Evolutionary conservation across 2,797 vertebrate species (phyloP).

Genomic region (Mallotus villosus): DNA sequence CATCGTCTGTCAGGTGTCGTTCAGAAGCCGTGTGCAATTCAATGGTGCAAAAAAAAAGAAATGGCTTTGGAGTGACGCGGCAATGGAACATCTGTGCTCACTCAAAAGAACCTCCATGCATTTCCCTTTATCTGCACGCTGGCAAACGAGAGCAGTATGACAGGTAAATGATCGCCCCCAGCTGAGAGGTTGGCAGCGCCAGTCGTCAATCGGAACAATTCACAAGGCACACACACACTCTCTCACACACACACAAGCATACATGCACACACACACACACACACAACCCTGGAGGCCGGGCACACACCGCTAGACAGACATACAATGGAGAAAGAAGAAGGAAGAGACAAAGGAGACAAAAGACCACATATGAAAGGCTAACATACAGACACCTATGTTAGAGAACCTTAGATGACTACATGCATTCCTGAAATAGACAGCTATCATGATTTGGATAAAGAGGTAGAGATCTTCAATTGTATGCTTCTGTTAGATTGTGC

Average conservation of each 20-base stretch:
- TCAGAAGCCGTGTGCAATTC: not conserved
- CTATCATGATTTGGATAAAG: too few relatives aligned
- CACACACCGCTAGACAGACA: not conserved
- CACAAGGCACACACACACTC: not conserved
- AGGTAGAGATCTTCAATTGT: too few relatives aligned
- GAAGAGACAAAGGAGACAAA: not conserved
- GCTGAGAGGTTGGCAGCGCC: not conserved
- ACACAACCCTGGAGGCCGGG: not conserved
- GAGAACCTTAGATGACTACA: too few relatives aligned
- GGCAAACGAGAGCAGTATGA: not conserved
- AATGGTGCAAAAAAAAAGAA: conserved; percentile 5
- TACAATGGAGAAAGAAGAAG: not conserved
- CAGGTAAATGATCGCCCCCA: conserved; percentile 12
- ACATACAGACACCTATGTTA: too few relatives aligned
- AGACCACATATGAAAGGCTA: not conserved
- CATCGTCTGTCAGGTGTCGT: conserved; percentile 4
- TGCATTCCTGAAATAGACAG: too few relatives aligned
- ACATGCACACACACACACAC: not conserved
- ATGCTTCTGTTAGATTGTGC: not conserved
- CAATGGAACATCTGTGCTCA: conserved; percentile 1
- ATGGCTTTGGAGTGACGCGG: conserved; percentile 2
- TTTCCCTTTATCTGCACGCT: not conserved
- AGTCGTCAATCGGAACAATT: not conserved
- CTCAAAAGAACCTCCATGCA: conserved; percentile 4
- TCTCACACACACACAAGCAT: too few relatives aligned